Evolutionary conservation across 1,140 invertebrate species (phyloP).

Genomic region (Trichogramma pretiosum): DNA sequence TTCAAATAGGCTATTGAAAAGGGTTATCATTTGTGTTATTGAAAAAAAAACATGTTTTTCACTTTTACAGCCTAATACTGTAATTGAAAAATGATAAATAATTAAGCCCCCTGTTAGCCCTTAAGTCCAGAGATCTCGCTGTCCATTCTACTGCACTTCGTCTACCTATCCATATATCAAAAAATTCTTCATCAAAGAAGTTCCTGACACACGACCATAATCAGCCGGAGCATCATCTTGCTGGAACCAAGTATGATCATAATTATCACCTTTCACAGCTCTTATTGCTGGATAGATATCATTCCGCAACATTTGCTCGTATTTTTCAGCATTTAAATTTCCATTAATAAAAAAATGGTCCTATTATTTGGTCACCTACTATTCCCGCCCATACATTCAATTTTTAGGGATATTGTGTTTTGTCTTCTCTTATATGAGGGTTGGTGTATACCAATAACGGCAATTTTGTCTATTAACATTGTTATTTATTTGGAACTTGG

Average conservation of each 20-base stretch:
- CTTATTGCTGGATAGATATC: conserved; percentile 10
- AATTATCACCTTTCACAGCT: conserved; percentile 1
- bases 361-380: conserved; percentile 4
- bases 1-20: too few relatives aligned
- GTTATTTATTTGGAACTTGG: too few relatives aligned
- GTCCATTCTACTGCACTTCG: conserved; percentile 20
- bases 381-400: too few relatives aligned
- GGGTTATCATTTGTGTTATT: too few relatives aligned
- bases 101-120: too few relatives aligned
- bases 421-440: not conserved
- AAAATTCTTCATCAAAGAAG: conserved; percentile 32
- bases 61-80: not conserved
- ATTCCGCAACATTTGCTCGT: conserved; percentile 12
- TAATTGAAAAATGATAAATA: too few relatives aligned
- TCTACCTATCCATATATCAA: conserved; percentile 38
- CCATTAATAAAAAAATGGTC: conserved; percentile 1
- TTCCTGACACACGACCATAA: too few relatives aligned
- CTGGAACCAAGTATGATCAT: conserved; percentile 28
- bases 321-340: too few relatives aligned
- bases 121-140: conserved; percentile 3
- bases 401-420: not conserved
- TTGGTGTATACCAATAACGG: not conserved
- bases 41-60: too few relatives aligned
- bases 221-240: too few relatives aligned
- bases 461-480: too few relatives aligned